phyloP scores from a whole-genome alignment of 2,113 vertebrate genomes.

The Pyrgilauda ruficollis region DNA sequence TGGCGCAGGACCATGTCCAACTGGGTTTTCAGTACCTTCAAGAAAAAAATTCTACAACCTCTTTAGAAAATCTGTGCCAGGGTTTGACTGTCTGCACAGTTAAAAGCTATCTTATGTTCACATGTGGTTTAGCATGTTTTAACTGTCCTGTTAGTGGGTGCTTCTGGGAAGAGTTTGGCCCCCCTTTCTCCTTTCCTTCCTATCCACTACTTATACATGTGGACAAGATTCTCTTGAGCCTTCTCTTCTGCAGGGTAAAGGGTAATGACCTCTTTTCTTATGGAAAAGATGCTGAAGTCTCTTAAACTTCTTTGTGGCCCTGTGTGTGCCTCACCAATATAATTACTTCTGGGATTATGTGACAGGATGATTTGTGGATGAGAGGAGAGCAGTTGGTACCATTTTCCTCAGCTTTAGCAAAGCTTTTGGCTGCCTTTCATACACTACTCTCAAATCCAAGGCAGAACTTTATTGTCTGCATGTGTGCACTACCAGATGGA shows the following conservation, averaged over 20 bases:
- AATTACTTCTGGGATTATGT: neutral
- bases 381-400: accelerated
- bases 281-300: neutral
- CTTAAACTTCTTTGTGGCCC: neutral
- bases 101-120: neutral
- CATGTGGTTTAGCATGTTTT: neutral
- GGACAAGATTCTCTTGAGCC: neutral
- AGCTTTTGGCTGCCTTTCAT: neutral
- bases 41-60: neutral
- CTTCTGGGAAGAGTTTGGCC: neutral
- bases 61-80: neutral
- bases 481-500: neutral
- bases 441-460: neutral
- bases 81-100: neutral
- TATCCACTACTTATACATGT: neutral
- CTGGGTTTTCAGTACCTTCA: neutral
- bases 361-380: neutral
- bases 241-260: neutral
- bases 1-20: no score
- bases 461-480: neutral
- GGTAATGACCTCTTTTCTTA: neutral
- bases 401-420: neutral
- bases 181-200: neutral
- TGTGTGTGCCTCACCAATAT: accelerated
- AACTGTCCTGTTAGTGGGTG: neutral